These are phyloP conservation scores for Pristionchus entomophagus DNA, from an alignment of 2,888 invertebrate species.

Conservation along the genomic window DNA sequence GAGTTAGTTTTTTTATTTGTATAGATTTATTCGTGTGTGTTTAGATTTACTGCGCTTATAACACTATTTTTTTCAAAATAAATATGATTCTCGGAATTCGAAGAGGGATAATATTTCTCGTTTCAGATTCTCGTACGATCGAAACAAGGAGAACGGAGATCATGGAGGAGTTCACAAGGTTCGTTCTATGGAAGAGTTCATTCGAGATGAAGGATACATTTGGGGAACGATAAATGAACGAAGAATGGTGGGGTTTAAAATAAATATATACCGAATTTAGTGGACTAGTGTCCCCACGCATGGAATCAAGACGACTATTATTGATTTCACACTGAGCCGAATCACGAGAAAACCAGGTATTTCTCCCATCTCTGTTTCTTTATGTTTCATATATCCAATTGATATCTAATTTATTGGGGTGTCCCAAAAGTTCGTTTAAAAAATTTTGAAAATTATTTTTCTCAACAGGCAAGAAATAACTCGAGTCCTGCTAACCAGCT, in stretches of 20 bases:
- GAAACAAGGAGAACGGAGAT: background rate
- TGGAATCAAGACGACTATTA: background rate
- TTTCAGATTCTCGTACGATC: constrained; percentile 8
- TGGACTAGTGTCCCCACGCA: background rate
- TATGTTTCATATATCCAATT: background rate
- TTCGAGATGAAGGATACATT: no score
- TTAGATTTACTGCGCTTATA: no score
- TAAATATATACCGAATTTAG: background rate
- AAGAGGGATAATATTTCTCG: no score
- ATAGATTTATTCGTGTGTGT: no score
- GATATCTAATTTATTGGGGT: no score
- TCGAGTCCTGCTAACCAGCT: no score
- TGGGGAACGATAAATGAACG: background rate
- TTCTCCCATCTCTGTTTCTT: background rate
- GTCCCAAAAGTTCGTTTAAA: no score
- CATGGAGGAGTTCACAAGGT: background rate
- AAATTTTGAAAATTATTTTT: no score
- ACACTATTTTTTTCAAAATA: no score
- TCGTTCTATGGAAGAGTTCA: no score
- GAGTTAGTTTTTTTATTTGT: background rate
- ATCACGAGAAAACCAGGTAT: background rate
- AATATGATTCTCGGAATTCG: no score
- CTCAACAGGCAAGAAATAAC: no score
- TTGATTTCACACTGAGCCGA: constrained; percentile 4
- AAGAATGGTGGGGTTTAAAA: background rate